A percentile compares a stretch with the other conserved stretches of the same genome.
Conservation (phyloP, 2,113 vertebrate species). For the Catharus fuscescens region DNA sequence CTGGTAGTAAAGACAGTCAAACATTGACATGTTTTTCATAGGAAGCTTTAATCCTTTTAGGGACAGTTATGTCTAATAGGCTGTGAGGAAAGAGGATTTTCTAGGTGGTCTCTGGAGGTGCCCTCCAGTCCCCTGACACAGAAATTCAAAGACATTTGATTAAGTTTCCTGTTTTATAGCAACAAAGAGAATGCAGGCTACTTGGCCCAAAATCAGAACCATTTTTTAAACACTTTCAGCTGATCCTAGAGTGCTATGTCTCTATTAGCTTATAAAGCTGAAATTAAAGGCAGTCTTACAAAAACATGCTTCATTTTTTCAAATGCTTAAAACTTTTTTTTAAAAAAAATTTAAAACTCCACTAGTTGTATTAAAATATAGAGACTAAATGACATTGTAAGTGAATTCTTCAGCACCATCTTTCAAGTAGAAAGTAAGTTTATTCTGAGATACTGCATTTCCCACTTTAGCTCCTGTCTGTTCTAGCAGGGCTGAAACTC, state of each 20-base stretch:
- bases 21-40: background rate
- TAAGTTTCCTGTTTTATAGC: background rate
- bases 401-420: background rate
- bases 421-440: slow-evolving; percentile 29
- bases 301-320: background rate
- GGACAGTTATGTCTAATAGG: background rate
- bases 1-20: background rate
- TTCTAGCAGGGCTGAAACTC: background rate
- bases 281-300: background rate
- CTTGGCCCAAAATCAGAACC: background rate
- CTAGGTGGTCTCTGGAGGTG: background rate
- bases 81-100: background rate
- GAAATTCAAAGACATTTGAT: background rate
- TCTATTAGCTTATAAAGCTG: background rate
- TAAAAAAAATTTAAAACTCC: background rate
- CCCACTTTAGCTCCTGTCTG: slow-evolving; percentile 35
- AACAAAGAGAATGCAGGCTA: background rate
- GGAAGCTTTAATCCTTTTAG: background rate
- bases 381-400: background rate
- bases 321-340: background rate
- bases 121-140: background rate
- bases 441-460: slow-evolving; percentile 14
- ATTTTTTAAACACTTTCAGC: background rate
- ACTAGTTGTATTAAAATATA: background rate
- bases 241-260: background rate